Conservation (phyloP, 2,888 invertebrate species). For the Mayetiola destructor region DNA sequence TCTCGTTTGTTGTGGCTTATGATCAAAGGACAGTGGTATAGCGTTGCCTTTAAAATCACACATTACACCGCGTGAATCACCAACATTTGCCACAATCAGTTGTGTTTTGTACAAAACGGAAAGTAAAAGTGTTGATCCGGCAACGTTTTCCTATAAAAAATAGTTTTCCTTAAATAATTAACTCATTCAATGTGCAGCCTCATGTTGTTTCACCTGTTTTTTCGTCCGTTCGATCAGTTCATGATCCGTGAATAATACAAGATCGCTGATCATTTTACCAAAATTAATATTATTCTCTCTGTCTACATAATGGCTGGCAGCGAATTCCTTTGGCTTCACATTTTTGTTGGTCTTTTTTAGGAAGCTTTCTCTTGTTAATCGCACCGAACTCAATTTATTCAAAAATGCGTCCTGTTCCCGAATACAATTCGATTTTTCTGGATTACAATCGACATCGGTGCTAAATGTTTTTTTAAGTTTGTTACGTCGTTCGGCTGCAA, state of each 20-base stretch:
- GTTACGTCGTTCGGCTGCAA: conserved; percentile 40
- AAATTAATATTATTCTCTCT: conserved; percentile 58
- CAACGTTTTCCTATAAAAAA: conserved; percentile 43
- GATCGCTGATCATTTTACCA: conserved; percentile 69
- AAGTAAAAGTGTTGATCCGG: conserved; percentile 84
- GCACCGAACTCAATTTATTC: conserved; percentile 29
- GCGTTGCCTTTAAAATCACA: conserved; percentile 81
- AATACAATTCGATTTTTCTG: conserved; percentile 38
- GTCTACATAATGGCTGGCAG: conserved; percentile 51
- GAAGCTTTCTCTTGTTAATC: conserved; percentile 28
- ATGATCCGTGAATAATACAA: conserved; percentile 71
- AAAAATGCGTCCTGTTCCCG: conserved; percentile 27
- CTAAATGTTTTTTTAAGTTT: conserved; percentile 53
- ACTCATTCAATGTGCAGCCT: background rate
- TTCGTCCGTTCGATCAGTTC: conserved; percentile 70
- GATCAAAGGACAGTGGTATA: conserved; percentile 86
- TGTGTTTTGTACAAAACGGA: conserved; percentile 70
- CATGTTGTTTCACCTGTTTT: conserved; percentile 37
- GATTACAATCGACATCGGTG: conserved; percentile 43
- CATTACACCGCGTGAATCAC: conserved; percentile 92
- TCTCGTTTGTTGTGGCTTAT: conserved; percentile 79
- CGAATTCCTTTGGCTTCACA: conserved; percentile 26
- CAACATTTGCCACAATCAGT: conserved; percentile 88
- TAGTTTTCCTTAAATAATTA: background rate
- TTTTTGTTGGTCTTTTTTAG: conserved; percentile 25